Evolutionary conservation across 2,888 invertebrate species (phyloP).

Genomic region (Cabera pusaria): DNA sequence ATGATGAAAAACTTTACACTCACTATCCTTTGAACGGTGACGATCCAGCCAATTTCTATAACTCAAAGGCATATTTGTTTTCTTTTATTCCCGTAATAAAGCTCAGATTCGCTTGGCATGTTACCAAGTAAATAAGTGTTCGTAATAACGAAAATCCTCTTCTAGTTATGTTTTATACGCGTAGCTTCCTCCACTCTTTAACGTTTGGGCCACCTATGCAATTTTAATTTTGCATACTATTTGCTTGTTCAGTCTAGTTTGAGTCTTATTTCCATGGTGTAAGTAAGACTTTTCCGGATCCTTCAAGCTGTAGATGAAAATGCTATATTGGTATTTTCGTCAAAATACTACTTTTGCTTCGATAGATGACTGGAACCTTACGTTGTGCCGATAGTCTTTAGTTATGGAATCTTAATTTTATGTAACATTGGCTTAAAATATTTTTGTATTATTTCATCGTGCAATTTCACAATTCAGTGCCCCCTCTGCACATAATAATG

Average conservation of each 20-base stretch:
- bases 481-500: too few relatives aligned
- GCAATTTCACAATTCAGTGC: too few relatives aligned
- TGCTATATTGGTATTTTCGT: conserved; percentile 23
- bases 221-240: conserved; percentile 13
- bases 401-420: conserved; percentile 24
- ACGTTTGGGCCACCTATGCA: conserved; percentile 39
- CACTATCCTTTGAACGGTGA: too few relatives aligned
- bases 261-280: not conserved
- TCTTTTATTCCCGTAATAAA: conserved; percentile 35
- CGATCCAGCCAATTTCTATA: too few relatives aligned
- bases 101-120: conserved; percentile 50
- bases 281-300: not conserved
- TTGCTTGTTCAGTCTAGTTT: not conserved
- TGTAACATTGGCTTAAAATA: too few relatives aligned
- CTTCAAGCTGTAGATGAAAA: conserved; percentile 1
- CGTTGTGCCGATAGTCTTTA: conserved; percentile 35
- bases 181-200: conserved; percentile 54
- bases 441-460: too few relatives aligned
- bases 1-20: too few relatives aligned
- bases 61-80: conserved; percentile 4
- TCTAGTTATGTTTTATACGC: conserved; percentile 64
- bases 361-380: conserved; percentile 40
- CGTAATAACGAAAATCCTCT: conserved; percentile 65
- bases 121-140: conserved; percentile 46
- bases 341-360: conserved; percentile 41